phyloP scores from a whole-genome alignment of 2,888 invertebrate species.

The Geotrupes spiniger region DNA sequence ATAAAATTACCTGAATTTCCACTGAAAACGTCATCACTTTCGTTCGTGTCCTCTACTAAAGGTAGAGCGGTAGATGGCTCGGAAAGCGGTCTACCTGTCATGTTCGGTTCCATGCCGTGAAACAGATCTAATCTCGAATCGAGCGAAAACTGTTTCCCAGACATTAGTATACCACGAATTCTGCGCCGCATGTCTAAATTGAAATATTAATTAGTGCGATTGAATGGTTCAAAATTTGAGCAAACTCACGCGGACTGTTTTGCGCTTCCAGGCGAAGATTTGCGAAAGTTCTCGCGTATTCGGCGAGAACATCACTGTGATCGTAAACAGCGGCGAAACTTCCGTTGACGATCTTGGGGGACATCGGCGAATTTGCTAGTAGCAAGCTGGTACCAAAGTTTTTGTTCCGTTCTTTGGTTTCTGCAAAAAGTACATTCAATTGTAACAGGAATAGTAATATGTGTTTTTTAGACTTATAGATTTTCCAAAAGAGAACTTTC shows the following conservation, averaged over 20 bases:
- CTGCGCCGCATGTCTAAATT: conserved; percentile 82
- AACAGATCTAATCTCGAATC: conserved; percentile 91
- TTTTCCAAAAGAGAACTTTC: too few relatives aligned
- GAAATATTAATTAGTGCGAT: too few relatives aligned
- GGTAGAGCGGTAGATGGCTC: conserved; percentile 34
- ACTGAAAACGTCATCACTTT: conserved; percentile 32
- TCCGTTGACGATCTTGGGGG: conserved; percentile 93
- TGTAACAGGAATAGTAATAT: too few relatives aligned
- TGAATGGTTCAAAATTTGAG: too few relatives aligned
- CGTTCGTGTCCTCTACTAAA: conserved; percentile 42
- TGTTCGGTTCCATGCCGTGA: conserved; percentile 62
- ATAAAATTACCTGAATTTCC: conserved; percentile 23
- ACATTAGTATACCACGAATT: conserved; percentile 83
- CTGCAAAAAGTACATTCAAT: too few relatives aligned
- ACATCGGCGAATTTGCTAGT: conserved; percentile 92
- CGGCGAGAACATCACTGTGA: conserved; percentile 68
- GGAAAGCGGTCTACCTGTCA: conserved; percentile 31
- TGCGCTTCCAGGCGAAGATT: conserved; percentile 69
- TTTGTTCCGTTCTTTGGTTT: conserved; percentile 78
- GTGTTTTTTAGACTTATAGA: too few relatives aligned
- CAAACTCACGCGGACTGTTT: conserved; percentile 70
- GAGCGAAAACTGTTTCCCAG: conserved; percentile 86
- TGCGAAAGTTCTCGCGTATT: conserved; percentile 69
- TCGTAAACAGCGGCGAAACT: conserved; percentile 91
- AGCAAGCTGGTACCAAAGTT: conserved; percentile 92